Evolutionary conservation across 2,888 invertebrate species (phyloP).

Genomic region (Diachrysia chrysitis): DNA sequence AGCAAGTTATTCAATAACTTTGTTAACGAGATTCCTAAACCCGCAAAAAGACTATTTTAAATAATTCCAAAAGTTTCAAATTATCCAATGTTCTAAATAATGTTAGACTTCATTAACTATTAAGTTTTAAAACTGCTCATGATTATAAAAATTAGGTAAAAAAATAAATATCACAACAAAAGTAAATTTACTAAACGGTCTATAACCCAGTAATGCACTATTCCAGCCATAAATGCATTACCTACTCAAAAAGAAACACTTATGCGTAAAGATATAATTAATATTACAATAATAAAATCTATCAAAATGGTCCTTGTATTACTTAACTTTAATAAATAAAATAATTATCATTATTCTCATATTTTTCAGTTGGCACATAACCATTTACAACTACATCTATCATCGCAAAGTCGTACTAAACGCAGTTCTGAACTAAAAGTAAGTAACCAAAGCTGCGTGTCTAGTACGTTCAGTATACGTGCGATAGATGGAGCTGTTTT

Average conservation of each 20-base stretch:
- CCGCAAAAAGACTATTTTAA: neutral
- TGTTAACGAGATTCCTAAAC: too few relatives aligned
- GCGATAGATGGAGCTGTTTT: slow-evolving; percentile 1
- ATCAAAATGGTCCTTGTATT: slow-evolving; percentile 60
- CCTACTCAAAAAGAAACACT: slow-evolving; percentile 34
- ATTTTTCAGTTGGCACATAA: slow-evolving; percentile 59
- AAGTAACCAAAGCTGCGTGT: neutral
- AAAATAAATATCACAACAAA: too few relatives aligned
- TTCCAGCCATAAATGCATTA: slow-evolving; percentile 76
- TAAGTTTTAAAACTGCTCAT: neutral
- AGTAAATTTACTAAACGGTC: neutral
- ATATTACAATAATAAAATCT: slow-evolving; percentile 48
- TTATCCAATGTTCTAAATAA: too few relatives aligned
- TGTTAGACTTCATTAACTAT: too few relatives aligned
- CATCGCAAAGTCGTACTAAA: neutral
- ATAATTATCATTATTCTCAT: slow-evolving; percentile 38
- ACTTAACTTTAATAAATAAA: slow-evolving; percentile 46
- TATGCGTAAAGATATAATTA: slow-evolving; percentile 29
- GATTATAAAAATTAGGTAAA: neutral
- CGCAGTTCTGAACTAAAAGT: neutral
- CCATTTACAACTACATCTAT: slow-evolving; percentile 6
- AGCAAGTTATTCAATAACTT: too few relatives aligned
- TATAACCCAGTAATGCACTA: slow-evolving; percentile 63
- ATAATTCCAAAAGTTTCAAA: neutral
- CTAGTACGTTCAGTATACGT: neutral